A percentile compares a stretch with the other conserved stretches of the same genome.
Conservation (phyloP, 2,888 invertebrate species). For the Lapara coniferarum region DNA sequence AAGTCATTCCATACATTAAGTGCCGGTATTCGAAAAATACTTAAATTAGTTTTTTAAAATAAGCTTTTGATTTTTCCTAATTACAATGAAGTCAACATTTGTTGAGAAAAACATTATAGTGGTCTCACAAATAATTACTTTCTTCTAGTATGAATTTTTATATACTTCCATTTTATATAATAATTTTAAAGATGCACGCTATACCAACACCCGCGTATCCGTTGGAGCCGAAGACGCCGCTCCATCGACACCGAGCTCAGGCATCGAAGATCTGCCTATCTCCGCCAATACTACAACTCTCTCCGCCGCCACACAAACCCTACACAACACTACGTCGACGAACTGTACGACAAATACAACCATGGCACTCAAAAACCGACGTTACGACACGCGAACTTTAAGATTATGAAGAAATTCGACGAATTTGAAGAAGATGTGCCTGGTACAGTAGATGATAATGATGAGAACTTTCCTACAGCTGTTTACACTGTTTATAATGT, state of each 20-base stretch:
- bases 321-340: constrained; percentile 60
- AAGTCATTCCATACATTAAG: constrained; percentile 40
- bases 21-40: no score
- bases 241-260: constrained; percentile 77
- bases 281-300: constrained; percentile 73
- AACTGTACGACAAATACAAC: constrained; percentile 77
- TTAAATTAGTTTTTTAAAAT: no score
- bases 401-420: constrained; percentile 76
- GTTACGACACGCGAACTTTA: constrained; percentile 74
- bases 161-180: not conserved
- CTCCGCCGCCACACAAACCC: constrained; percentile 58
- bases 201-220: constrained; percentile 93
- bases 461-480: constrained; percentile 71
- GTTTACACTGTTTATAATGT: constrained; percentile 77
- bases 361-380: constrained; percentile 71
- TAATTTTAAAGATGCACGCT: constrained; percentile 86
- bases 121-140: no score
- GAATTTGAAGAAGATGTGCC: constrained; percentile 62
- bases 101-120: no score
- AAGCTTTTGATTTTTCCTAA: no score
- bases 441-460: constrained; percentile 51
- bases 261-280: constrained; percentile 68
- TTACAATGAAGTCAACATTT: no score
- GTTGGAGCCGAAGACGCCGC: constrained; percentile 89
- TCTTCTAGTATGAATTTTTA: not conserved